These are phyloP conservation scores for Drosophila atripex DNA, from an alignment of 2,888 invertebrate genomes.

Conservation along the genomic window DNA sequence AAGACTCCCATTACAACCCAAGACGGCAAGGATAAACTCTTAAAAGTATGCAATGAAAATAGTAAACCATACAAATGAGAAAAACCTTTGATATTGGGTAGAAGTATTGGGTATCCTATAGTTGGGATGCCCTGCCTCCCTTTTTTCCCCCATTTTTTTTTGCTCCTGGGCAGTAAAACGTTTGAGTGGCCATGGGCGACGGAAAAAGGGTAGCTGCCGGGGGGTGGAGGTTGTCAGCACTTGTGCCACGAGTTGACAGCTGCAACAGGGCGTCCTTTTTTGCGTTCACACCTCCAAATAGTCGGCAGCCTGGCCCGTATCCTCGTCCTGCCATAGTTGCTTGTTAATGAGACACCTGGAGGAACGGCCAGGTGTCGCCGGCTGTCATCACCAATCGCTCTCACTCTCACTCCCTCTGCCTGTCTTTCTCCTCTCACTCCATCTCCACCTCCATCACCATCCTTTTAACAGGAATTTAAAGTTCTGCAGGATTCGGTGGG, in stretches of 20 bases:
- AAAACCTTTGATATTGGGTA: too few species aligned
- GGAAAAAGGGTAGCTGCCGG: neutral
- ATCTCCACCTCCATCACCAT: conserved; percentile 6
- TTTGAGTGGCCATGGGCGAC: conserved; percentile 68
- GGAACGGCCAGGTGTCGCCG: conserved; percentile 36
- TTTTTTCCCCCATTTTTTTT: neutral
- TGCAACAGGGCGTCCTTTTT: conserved; percentile 32
- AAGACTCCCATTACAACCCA: neutral
- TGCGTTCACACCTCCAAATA: conserved; percentile 31
- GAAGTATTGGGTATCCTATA: conserved; percentile 7
- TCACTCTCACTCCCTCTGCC: neutral
- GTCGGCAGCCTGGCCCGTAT: conserved; percentile 3
- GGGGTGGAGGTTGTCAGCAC: neutral
- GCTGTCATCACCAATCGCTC: conserved; percentile 25
- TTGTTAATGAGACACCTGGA: conserved; percentile 65
- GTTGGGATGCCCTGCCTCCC: neutral
- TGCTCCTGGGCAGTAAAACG: conserved; percentile 52
- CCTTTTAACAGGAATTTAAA: conserved; percentile 21
- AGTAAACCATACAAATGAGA: too few species aligned
- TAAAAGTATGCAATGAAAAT: conserved; percentile 21
- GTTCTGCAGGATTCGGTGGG: conserved; percentile 15
- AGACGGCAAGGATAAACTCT: neutral
- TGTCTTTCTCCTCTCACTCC: neutral
- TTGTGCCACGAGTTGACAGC: conserved; percentile 36
- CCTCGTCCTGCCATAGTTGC: conserved; percentile 28